phyloP scores from a whole-genome alignment of 2,888 invertebrate species.

The Gymnoscelis rufifasciata region DNA sequence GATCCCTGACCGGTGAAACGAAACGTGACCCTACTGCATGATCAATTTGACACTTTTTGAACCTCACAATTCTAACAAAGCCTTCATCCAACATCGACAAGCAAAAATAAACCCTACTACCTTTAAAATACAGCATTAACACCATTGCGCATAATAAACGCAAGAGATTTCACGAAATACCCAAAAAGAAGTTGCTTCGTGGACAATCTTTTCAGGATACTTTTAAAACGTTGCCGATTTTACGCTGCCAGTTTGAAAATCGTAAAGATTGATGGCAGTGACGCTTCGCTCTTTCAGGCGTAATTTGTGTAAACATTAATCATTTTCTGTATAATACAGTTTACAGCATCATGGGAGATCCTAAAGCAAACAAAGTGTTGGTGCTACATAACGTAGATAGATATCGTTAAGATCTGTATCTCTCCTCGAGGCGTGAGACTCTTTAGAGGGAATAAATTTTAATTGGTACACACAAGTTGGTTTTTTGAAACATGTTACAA shows the following conservation, averaged over 20 bases:
- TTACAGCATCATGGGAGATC: constrained; percentile 34
- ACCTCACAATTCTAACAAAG: constrained; percentile 30
- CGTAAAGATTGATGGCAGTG: constrained; percentile 21
- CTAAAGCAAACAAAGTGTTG: constrained; percentile 41
- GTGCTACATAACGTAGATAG: constrained; percentile 50
- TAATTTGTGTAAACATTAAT: constrained; percentile 45
- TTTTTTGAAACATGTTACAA: constrained; percentile 66
- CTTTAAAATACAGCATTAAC: constrained; percentile 1
- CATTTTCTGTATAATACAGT: constrained; percentile 51
- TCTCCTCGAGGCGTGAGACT: constrained; percentile 53
- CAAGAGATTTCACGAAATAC: constrained; percentile 22
- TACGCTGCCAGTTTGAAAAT: constrained; percentile 17
- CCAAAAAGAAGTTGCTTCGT: constrained; percentile 30
- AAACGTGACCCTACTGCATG: constrained; percentile 59
- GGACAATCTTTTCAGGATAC: constrained; percentile 26
- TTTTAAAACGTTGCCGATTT: constrained; percentile 23
- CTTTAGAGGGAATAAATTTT: constrained; percentile 62
- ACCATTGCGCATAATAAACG: background rate
- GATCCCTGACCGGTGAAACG: constrained; percentile 44
- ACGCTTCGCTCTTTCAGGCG: constrained; percentile 29
- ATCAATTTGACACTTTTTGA: constrained; percentile 57
- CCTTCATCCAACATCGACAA: constrained; percentile 4
- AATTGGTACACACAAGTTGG: constrained; percentile 63
- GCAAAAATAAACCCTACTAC: constrained; percentile 15
- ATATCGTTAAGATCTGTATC: constrained; percentile 62